phyloP scores from a whole-genome alignment of 2,888 invertebrate genomes.

The Hipparchia semele region DNA sequence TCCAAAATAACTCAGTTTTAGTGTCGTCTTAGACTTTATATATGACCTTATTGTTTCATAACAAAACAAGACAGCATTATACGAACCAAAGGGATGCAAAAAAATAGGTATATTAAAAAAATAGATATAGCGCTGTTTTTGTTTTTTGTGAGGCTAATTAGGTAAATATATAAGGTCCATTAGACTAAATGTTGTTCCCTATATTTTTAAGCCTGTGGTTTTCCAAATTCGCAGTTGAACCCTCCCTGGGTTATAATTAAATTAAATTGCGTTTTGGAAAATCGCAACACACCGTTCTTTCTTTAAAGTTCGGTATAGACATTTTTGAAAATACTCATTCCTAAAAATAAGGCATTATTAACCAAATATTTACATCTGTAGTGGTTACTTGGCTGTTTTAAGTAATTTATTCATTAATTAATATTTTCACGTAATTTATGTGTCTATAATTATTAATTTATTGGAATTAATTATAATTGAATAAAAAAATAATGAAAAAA shows the following conservation, averaged over 20 bases:
- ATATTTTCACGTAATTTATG: slow-evolving; percentile 82
- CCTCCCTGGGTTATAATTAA: slow-evolving; percentile 35
- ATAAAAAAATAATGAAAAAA: slow-evolving; percentile 75
- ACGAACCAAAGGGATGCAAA: neutral
- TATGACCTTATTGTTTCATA: slow-evolving; percentile 28
- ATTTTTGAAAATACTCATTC: slow-evolving; percentile 77
- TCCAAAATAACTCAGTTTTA: slow-evolving; percentile 45
- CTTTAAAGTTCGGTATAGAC: slow-evolving; percentile 64
- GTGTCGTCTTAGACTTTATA: slow-evolving; percentile 45
- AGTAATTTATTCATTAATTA: slow-evolving; percentile 77
- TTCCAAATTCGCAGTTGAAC: slow-evolving; percentile 54
- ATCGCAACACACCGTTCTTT: slow-evolving; percentile 61
- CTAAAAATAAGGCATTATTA: slow-evolving; percentile 78
- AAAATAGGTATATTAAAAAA: neutral
- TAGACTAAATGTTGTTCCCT: slow-evolving; percentile 79
- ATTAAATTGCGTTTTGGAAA: slow-evolving; percentile 56
- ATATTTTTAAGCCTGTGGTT: slow-evolving; percentile 73
- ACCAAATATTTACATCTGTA: slow-evolving; percentile 79
- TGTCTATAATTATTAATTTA: slow-evolving; percentile 82
- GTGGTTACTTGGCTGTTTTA: slow-evolving; percentile 81
- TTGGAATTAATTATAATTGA: slow-evolving; percentile 79
- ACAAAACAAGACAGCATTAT: slow-evolving; percentile 23
- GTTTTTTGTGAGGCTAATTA: slow-evolving; percentile 38
- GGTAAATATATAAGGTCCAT: slow-evolving; percentile 44
- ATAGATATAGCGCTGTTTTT: slow-evolving; percentile 8